Conservation (phyloP, 2,113 vertebrate species). For the Platysteira castanea region DNA sequence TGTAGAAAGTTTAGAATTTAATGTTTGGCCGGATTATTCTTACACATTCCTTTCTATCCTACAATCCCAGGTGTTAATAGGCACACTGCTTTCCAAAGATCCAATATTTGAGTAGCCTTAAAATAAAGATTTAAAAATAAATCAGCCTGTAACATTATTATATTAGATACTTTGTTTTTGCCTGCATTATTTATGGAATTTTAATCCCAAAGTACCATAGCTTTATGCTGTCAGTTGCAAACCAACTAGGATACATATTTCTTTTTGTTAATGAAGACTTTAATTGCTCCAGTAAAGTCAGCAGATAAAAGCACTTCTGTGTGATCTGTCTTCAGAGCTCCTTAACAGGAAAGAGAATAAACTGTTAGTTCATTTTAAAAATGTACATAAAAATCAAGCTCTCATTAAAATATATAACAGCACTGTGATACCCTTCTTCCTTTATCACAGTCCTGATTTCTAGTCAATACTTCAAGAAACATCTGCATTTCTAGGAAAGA, state of each 20-base stretch:
- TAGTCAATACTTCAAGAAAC: neutral
- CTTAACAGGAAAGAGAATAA: slow-evolving; percentile 65
- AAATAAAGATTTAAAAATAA: slow-evolving; percentile 57
- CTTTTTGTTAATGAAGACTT: slow-evolving; percentile 97
- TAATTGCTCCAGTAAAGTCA: slow-evolving; percentile 98
- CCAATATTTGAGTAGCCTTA: slow-evolving; percentile 60
- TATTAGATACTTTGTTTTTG: slow-evolving; percentile 54
- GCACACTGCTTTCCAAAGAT: slow-evolving; percentile 52
- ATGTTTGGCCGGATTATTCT: slow-evolving; percentile 50
- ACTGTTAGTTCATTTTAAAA: neutral
- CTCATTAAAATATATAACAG: neutral
- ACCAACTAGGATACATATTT: slow-evolving; percentile 79
- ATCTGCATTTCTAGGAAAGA: neutral
- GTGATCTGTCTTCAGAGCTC: slow-evolving; percentile 90
- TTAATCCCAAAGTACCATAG: slow-evolving; percentile 55
- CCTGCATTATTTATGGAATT: slow-evolving; percentile 60
- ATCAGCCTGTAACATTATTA: slow-evolving; percentile 61
- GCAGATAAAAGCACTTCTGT: slow-evolving; percentile 95
- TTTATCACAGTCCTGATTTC: neutral
- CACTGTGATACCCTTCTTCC: neutral
- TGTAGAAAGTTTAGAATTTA: slow-evolving; percentile 4
- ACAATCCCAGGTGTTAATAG: slow-evolving; percentile 46
- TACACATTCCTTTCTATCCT: slow-evolving; percentile 50
- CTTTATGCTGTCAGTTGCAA: slow-evolving; percentile 48
- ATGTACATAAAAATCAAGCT: neutral